Base-by-base conservation (phyloP, 2,888 invertebrate genomes). In the Thelaira solivaga region DNA sequence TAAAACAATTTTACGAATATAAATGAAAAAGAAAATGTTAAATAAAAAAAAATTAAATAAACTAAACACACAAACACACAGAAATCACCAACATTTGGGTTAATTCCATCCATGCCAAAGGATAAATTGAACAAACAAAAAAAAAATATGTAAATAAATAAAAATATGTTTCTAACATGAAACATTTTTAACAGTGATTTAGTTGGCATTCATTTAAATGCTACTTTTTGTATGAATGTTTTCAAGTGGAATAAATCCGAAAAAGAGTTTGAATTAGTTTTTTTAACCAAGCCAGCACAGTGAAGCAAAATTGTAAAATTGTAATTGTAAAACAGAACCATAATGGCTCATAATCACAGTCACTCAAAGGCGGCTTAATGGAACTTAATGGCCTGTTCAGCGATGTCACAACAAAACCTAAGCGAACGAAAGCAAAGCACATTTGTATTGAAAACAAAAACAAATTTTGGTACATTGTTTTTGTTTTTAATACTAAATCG, bases 61-160 rank as follows among this genome's bases (percentile, higher is more conserved):
- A 67, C 24, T 4, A 31, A 4, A 55, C 36, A 55, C 57, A 65
- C 59, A 59, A 74, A 74, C 59, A 74, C 65, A 67, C n/a, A n/a
- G n/a, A n/a, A n/a, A n/a, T 74, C 51, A 51, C 43, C 45, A 43
- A 29, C 59, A 74, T 67, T 41, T 74, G 51, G 73, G 73, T 73
- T 49, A 65, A 65, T 49, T 43, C 18, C 26, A 26, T 47, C 24
- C 26, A 47, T 45, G 45, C 53, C 72, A 43, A 49, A 43, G 34
- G 65, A 74, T 74, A 57, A 57, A 74, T 67, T 59, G 65, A 24
- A 49, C 57, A 43, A 45, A 49, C 4, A 29, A 53, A 31, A 2
- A n/a, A n/a, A n/a, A n/a, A n/a, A n/a, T n/a, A n/a, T n/a, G n/a
- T n/a, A n/a, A n/a, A n/a, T n/a, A n/a, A n/a, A n/a, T n/a, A n/a